Conservation (phyloP, 2,113 vertebrate genomes). For the Erinaceus europaeus region DNA sequence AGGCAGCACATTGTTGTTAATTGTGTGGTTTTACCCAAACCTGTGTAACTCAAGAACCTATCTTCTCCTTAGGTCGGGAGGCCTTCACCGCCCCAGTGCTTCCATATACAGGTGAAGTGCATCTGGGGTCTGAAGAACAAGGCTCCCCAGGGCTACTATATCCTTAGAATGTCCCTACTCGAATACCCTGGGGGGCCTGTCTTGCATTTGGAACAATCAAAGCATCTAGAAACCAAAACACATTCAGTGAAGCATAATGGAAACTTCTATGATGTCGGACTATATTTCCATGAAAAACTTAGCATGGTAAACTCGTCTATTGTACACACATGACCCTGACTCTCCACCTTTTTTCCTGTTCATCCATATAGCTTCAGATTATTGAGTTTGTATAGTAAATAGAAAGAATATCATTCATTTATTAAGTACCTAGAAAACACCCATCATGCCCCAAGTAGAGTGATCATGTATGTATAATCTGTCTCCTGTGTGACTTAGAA, state of each 20-base stretch:
- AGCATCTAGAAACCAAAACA: constrained; percentile 72
- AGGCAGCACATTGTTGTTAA: too few species aligned
- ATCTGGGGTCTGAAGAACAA: constrained; percentile 91
- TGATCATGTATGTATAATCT: too few species aligned
- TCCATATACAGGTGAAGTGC: constrained; percentile 88
- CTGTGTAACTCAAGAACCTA: constrained; percentile 77
- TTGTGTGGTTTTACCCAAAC: constrained; percentile 60
- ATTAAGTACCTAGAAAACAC: too few species aligned
- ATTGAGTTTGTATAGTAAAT: too few species aligned
- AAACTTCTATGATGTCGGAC: constrained; percentile 85
- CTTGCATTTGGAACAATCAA: constrained; percentile 73
- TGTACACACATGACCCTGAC: not conserved
- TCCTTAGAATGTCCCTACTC: constrained; percentile 85
- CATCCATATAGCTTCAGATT: too few species aligned
- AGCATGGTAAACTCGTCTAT: constrained; percentile 83
- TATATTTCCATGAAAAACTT: constrained; percentile 88
- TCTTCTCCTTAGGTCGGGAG: constrained; percentile 80
- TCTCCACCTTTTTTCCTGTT: not conserved
- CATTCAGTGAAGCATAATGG: constrained; percentile 83
- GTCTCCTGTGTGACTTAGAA: too few species aligned
- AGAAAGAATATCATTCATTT: too few species aligned
- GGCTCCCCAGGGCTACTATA: constrained; percentile 86
- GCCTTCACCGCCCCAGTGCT: constrained; percentile 69
- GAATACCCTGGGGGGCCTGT: constrained; percentile 80
- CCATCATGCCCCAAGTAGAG: too few species aligned